Base-by-base conservation (phyloP, 2,113 vertebrate species). In the Orthonyx spaldingii region DNA sequence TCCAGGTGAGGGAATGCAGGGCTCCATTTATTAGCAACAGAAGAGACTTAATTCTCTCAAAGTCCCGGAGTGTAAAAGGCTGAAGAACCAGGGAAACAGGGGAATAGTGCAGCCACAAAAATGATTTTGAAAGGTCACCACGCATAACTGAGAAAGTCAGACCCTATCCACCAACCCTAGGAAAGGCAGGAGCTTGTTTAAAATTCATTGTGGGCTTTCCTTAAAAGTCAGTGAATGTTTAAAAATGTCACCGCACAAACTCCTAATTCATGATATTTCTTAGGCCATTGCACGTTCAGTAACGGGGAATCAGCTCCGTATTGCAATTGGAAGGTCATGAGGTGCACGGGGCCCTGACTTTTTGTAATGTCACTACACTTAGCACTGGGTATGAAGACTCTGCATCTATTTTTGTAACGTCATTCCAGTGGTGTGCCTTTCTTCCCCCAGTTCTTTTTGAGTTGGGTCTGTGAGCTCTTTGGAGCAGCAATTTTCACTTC, bases 211-310 rank as follows among this genome's bases (percentile, higher is more conserved):
- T 84, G 85, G 80, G 49, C 22, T 90, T 94, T 84, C 69, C 69
- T 57, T 86, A 44, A 84, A 96, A 96, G 78, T 90, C 94, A 94
- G 74, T 12, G 39, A 87, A 24, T 1, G 30, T 55, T 85, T 94
- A 90, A 91, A 96, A 96, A 96, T 95, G 90, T 89, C 96, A 94
- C 68, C 49, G 83, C 92, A 90, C 90, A 94, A 53, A 33, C 52
- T 56, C 71, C 71, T 75, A 59, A 33, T 92, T 91, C 6, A 4
- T 11, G 17, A 17, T 77, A 63, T 84, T 88, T 86, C 79, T 77
- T 66, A 49, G 70, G 59, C 64, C 52, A 15, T 12, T 84, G 65
- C 53, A 5, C 10, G 2, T 55, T 90, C 56, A 27, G 33, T 61
- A 83, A 41, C 15, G 47, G 46, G 57, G 35, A 80, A 66, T 69